Evolutionary conservation across 1,140 invertebrate species (phyloP).

Genomic region (Nephila pilipes): DNA sequence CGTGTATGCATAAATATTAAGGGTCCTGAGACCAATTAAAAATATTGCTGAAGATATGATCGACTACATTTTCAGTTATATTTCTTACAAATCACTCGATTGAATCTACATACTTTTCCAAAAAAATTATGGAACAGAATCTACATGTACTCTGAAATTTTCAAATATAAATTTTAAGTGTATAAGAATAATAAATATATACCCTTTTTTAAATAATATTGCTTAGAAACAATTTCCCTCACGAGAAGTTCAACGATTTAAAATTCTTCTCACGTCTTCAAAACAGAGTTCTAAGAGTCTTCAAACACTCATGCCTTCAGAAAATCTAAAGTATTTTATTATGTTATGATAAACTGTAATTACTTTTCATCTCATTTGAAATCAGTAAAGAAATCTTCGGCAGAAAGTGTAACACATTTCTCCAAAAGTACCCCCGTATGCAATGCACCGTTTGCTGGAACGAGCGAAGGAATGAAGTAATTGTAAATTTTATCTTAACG

Average conservation of each 20-base stretch:
- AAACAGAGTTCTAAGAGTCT: background rate
- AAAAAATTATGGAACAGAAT: no score
- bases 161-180: no score
- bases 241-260: background rate
- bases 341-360: background rate
- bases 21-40: no score
- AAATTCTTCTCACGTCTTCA: background rate
- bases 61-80: no score
- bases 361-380: slow-evolving; percentile 12
- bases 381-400: background rate
- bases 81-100: no score
- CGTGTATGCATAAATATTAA: no score
- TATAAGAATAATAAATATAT: no score
- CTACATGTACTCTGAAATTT: no score
- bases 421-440: background rate
- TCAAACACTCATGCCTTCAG: background rate
- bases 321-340: background rate
- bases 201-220: no score
- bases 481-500: background rate
- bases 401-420: background rate
- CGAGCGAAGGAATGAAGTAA: slow-evolving; percentile 1
- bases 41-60: no score
- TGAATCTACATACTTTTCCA: no score
- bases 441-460: background rate
- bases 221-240: no score